Evolutionary conservation across 2,888 invertebrate genomes (phyloP).

Genomic region (Oasisia sp.): DNA sequence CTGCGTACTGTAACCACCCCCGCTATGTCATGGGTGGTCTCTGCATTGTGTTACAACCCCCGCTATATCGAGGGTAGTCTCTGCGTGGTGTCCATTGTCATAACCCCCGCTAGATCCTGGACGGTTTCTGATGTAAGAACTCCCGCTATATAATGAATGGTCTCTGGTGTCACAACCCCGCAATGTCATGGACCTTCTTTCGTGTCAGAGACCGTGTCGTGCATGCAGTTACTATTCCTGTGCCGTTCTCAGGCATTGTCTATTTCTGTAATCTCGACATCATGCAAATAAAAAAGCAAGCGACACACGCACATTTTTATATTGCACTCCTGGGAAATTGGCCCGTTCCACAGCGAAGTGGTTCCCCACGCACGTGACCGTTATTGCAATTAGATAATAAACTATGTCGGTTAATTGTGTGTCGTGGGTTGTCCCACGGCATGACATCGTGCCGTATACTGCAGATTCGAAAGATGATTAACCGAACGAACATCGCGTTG

Average conservation of each 20-base stretch:
- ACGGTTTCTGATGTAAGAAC: too few relatives aligned
- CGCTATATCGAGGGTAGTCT: too few relatives aligned
- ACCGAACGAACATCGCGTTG: neutral
- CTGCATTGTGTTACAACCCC: too few relatives aligned
- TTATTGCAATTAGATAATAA: slow-evolving; percentile 13
- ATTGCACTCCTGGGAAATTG: neutral
- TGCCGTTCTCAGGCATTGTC: neutral
- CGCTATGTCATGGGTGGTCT: too few relatives aligned
- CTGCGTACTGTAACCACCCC: too few relatives aligned
- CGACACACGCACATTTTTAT: neutral
- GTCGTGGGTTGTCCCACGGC: neutral
- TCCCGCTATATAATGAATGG: too few relatives aligned
- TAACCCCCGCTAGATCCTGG: too few relatives aligned
- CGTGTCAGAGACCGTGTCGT: too few relatives aligned
- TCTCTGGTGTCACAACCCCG: too few relatives aligned
- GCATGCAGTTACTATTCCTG: neutral
- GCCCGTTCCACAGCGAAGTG: neutral
- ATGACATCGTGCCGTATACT: neutral
- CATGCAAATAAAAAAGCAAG: neutral
- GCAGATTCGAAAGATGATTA: neutral
- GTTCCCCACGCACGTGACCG: neutral
- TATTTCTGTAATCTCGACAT: neutral
- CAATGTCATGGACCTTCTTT: too few relatives aligned
- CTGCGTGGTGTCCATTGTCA: too few relatives aligned
- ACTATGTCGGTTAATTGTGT: neutral